A percentile compares a stretch with the other conserved stretches of the same genome.
Conservation (phyloP, 2,888 invertebrate species). For the Fragum sueziense region DNA sequence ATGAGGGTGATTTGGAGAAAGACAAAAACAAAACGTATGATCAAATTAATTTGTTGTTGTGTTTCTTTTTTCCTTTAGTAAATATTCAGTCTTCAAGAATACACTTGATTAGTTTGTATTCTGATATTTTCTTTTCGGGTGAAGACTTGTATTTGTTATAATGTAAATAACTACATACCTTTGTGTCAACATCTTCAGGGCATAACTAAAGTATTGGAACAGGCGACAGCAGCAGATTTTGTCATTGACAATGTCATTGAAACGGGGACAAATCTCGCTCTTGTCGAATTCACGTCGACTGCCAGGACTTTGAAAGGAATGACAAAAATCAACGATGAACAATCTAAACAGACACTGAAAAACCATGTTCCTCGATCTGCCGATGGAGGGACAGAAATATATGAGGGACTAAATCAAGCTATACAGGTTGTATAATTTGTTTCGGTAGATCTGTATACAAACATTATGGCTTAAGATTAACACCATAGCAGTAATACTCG, state of each 20-base stretch:
- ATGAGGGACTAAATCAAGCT: background rate
- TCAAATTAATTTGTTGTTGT: too few species aligned
- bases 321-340: background rate
- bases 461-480: too few species aligned
- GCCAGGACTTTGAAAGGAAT: background rate
- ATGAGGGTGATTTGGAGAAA: too few species aligned
- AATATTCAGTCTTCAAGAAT: too few species aligned
- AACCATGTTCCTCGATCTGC: background rate
- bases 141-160: too few species aligned
- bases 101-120: too few species aligned
- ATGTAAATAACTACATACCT: too few species aligned
- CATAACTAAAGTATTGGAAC: background rate
- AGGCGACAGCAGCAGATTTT: background rate
- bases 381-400: background rate
- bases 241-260: slow-evolving; percentile 1
- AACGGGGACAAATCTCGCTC: background rate
- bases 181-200: background rate
- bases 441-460: too few species aligned
- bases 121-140: too few species aligned
- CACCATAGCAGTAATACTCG: too few species aligned
- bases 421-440: background rate
- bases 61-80: too few species aligned
- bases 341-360: background rate
- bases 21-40: too few species aligned
- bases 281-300: background rate